phyloP scores from a whole-genome alignment of 2,888 invertebrate species.

The Drosophila fungiperda region DNA sequence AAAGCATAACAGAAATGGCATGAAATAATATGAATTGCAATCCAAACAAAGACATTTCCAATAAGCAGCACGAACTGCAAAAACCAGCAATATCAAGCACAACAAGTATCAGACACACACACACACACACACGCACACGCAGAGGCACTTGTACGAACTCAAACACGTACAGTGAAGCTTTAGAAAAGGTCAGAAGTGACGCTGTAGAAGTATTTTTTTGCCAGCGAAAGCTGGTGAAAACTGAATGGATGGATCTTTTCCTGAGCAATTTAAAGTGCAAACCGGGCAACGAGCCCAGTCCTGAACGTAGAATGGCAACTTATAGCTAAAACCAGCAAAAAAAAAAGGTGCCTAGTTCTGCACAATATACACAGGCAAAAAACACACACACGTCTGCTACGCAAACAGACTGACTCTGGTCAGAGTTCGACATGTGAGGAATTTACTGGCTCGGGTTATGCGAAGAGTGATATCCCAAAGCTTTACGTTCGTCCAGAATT shows the following conservation, averaged over 20 bases:
- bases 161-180: conserved; percentile 31
- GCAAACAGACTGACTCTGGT: not conserved
- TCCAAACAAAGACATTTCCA: conserved; percentile 48
- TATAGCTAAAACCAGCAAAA: not conserved
- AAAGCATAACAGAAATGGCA: conserved; percentile 26
- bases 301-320: not conserved
- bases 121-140: conserved; percentile 14
- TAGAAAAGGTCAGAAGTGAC: conserved; percentile 59
- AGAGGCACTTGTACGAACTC: conserved; percentile 8
- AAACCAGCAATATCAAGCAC: conserved; percentile 27
- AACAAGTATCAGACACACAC: conserved; percentile 30
- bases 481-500: conserved; percentile 1
- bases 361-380: not conserved
- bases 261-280: conserved; percentile 80
- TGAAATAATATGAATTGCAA: conserved; percentile 26
- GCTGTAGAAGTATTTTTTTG: conserved; percentile 14
- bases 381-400: conserved; percentile 13
- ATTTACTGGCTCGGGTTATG: conserved; percentile 29
- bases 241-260: conserved; percentile 75
- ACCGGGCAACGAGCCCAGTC: conserved; percentile 15
- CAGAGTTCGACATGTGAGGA: conserved; percentile 35
- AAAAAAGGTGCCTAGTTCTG: not conserved
- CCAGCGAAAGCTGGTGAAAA: conserved; percentile 34
- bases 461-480: not conserved
- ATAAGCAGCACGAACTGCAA: conserved; percentile 31